These are phyloP conservation scores for Melanotaenia duboulayi DNA, from an alignment of 2,113 vertebrate species.

Conservation along the genomic window DNA sequence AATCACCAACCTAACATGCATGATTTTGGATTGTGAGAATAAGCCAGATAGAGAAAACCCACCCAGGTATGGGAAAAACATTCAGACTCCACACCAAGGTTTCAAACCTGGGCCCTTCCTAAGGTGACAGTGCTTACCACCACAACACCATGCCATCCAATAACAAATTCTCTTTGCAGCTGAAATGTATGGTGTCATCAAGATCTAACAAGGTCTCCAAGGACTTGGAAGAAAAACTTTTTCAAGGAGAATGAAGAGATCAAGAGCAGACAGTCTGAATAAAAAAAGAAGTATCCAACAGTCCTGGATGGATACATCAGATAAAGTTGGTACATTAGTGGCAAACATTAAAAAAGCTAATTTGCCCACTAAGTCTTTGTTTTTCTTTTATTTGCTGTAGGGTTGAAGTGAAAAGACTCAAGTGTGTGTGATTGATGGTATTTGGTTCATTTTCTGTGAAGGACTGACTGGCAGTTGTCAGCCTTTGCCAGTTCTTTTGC, in stretches of 20 bases:
- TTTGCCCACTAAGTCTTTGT: not conserved
- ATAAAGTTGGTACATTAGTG: too few species aligned
- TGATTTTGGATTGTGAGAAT: too few species aligned
- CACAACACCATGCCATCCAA: not conserved
- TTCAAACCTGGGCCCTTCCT: too few species aligned
- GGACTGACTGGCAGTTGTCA: slow-evolving; percentile 58
- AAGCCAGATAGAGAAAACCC: too few species aligned
- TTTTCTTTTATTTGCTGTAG: slow-evolving; percentile 7
- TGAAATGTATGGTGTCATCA: not conserved
- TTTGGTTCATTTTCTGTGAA: slow-evolving; percentile 41
- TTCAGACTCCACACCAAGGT: too few species aligned
- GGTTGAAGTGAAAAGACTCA: slow-evolving; percentile 16
- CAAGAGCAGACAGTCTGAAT: slow-evolving; percentile 1
- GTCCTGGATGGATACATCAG: not conserved
- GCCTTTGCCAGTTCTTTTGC: slow-evolving; percentile 68
- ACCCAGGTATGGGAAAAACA: too few species aligned
- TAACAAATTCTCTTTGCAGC: slow-evolving; percentile 6
- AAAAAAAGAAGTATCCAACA: slow-evolving; percentile 4
- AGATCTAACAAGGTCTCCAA: slow-evolving; percentile 9
- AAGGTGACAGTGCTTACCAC: too few species aligned
- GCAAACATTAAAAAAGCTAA: slow-evolving; percentile 1
- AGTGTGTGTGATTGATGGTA: slow-evolving; percentile 48
- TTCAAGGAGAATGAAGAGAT: not conserved
- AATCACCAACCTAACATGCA: too few species aligned
- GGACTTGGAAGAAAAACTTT: not conserved